These are phyloP conservation scores for Hyles euphorbiae DNA, from an alignment of 1,140 invertebrate species.

Conservation along the genomic window DNA sequence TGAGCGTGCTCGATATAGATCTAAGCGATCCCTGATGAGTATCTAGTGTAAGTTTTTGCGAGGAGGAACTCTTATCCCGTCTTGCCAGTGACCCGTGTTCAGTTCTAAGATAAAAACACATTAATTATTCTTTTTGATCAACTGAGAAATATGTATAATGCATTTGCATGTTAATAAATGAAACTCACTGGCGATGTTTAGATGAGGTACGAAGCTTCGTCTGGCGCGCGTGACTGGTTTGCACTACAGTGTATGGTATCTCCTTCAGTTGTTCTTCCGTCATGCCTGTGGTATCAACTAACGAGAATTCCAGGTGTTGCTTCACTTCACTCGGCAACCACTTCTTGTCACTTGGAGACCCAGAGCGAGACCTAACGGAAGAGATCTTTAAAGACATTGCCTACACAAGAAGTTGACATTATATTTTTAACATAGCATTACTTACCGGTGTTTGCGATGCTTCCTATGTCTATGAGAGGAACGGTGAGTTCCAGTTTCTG, in stretches of 20 bases:
- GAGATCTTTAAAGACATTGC: not conserved
- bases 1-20: slow-evolving; percentile 67
- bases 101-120: slow-evolving; percentile 28
- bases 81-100: slow-evolving; percentile 64
- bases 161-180: not conserved
- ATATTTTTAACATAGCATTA: not conserved
- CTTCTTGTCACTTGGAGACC: slow-evolving; percentile 82
- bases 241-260: slow-evolving; percentile 94
- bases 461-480: slow-evolving; percentile 73
- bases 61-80: slow-evolving; percentile 58
- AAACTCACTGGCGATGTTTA: slow-evolving; percentile 66
- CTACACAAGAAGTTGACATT: too few relatives aligned
- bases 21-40: slow-evolving; percentile 67
- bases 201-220: slow-evolving; percentile 74
- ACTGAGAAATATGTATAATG: not conserved
- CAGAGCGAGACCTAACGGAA: slow-evolving; percentile 77
- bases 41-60: slow-evolving; percentile 60
- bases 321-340: slow-evolving; percentile 85
- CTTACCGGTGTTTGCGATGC: slow-evolving; percentile 81
- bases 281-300: slow-evolving; percentile 93
- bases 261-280: slow-evolving; percentile 91
- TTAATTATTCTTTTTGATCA: not conserved
- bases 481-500: slow-evolving; percentile 68
- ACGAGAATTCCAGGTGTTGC: slow-evolving; percentile 91
- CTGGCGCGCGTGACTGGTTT: slow-evolving; percentile 79